Evolutionary conservation across 2,888 invertebrate genomes (phyloP), one percentile per base, ranked within the genome.

Genomic region (Nipponacmea schrenckii): DNA sequence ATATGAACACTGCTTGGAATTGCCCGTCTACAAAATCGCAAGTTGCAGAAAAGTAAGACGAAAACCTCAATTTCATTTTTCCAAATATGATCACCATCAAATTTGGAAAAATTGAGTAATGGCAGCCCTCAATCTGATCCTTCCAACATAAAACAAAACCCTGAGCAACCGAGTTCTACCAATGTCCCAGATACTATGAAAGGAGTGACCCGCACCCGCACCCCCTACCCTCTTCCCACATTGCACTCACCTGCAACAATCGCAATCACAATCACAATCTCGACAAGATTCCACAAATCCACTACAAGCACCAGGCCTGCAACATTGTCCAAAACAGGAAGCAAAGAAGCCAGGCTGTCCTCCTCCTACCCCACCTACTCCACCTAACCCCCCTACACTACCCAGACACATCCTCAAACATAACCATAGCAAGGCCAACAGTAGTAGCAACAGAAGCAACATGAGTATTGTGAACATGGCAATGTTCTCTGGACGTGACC

Each of bases 401-500:
- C 39, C 39, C 39, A 39, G 39, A 10, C 39, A 39, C 39, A 39
- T 10, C 56, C 56, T 56, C 20, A 56, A 24, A 24, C 56, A 56
- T 2, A 56, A 15, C 24, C 20, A 56, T 10, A 56, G 56, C 10
- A 24, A 20, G 3, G 56, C 68, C 4, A 68, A 10, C 24, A 68
- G 15, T 17, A 39, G 31, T 3, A 68, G n/a, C 8, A 56, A 20
- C 68, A 68, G 20, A 4, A 68, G 68, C 27, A 56, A 20, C 62
- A 68, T 31, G n/a, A 68, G 39, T n/a, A 62, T 62, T 8, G 62
- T 56, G 12, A 68, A 62, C 4, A 68, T 50, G 4, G 56, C 68
- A 12, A 68, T 24, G 20, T 56, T 56, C 5, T 50, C 68, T 10
- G 68, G 56, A 5, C 68, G 56, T n/a, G 50, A 48, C 31, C 56